These are phyloP conservation scores for Alcis repandata DNA, from an alignment of 2,888 invertebrate species.

Conservation along the genomic window DNA sequence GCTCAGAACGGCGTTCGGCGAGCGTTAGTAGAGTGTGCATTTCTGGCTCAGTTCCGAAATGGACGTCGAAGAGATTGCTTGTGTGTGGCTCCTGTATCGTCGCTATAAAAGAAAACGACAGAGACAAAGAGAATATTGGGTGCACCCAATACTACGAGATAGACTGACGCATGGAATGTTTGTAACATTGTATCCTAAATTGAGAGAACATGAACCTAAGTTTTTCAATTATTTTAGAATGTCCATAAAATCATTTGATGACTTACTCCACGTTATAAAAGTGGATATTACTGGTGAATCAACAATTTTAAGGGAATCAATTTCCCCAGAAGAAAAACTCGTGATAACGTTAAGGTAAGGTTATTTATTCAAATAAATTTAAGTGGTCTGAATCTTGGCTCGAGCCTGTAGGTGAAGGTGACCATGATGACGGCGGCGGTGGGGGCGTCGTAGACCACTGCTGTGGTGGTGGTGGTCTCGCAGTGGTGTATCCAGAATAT, in stretches of 20 bases:
- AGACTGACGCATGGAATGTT: conserved; percentile 1
- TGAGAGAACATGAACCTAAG: not conserved
- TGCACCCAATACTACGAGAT: not conserved
- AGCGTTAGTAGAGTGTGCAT: too few species aligned
- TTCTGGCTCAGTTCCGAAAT: too few species aligned
- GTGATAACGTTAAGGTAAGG: conserved; percentile 22
- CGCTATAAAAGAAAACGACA: too few species aligned
- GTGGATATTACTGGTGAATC: conserved; percentile 9
- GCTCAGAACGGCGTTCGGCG: too few species aligned
- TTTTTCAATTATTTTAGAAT: not conserved
- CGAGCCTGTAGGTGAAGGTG: conserved; percentile 16
- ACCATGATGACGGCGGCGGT: conserved; percentile 14
- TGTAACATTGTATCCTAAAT: not conserved
- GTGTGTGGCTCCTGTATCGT: too few species aligned
- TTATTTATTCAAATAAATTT: conserved; percentile 18
- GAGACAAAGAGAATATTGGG: too few species aligned
- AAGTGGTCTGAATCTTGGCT: conserved; percentile 28
- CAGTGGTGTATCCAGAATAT: conserved; percentile 10
- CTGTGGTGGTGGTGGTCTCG: conserved; percentile 1
- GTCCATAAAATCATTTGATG: not conserved
- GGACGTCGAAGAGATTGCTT: too few species aligned
- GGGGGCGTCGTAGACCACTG: not conserved
- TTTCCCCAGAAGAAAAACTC: conserved; percentile 44
- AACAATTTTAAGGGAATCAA: conserved; percentile 30
- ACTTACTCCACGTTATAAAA: not conserved